phyloP scores from a whole-genome alignment of 2,113 vertebrate species.

The Tiliqua scincoides region DNA sequence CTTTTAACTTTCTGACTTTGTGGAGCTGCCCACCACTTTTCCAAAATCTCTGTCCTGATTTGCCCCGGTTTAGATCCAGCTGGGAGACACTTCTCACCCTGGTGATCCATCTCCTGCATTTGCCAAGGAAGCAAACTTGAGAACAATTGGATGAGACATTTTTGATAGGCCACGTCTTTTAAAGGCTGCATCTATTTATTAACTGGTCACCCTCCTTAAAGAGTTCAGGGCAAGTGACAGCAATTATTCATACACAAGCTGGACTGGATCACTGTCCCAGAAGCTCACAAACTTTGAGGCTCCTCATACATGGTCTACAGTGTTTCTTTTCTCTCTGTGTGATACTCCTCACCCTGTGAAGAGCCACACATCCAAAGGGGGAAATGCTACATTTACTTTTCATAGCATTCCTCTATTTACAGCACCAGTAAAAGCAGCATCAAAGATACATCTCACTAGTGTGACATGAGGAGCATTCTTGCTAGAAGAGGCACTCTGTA shows the following conservation, averaged over 20 bases:
- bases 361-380: not conserved
- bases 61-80: no score
- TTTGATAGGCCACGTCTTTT: not conserved
- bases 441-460: not conserved
- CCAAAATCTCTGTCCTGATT: no score
- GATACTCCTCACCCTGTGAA: no score
- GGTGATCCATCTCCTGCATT: not conserved
- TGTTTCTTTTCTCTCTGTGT: not conserved
- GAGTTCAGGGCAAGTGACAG: not conserved
- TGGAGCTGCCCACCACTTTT: no score
- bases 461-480: not conserved
- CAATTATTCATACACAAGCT: not conserved
- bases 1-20: no score
- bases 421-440: not conserved
- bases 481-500: not conserved
- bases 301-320: no score
- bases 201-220: not conserved
- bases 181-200: not conserved
- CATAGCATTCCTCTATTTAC: not conserved
- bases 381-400: not conserved
- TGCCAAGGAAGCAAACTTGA: not conserved
- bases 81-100: no score
- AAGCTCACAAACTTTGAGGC: not conserved
- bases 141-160: no score
- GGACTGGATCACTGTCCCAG: not conserved